Conservation (phyloP, 2,888 invertebrate genomes). For the Cyclophora albipunctata region DNA sequence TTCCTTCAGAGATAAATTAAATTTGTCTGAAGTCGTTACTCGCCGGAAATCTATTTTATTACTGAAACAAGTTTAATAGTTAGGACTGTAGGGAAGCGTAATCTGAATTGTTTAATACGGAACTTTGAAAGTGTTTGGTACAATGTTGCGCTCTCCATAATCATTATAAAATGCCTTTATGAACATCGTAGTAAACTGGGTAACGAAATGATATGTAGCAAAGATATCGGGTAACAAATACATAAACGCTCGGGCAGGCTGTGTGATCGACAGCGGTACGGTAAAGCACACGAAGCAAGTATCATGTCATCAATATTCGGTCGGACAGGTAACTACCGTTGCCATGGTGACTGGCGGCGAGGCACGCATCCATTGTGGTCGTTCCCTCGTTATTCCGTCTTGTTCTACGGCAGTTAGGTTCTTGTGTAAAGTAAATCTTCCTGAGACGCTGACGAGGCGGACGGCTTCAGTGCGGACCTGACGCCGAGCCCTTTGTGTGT, state of each 20-base stretch:
- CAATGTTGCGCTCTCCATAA: no score
- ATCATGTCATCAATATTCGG: slow-evolving; percentile 11
- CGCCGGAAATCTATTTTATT: not conserved
- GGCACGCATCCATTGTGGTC: slow-evolving; percentile 14
- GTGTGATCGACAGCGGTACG: no score
- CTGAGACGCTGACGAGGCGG: not conserved
- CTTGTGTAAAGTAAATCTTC: slow-evolving; percentile 1
- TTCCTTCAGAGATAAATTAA: slow-evolving; percentile 12
- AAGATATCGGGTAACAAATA: no score
- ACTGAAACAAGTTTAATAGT: no score
- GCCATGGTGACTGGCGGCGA: slow-evolving; percentile 2
- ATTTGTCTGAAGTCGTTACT: slow-evolving; percentile 10
- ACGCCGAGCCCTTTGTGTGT: not conserved
- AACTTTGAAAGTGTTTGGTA: no score
- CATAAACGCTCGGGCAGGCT: no score
- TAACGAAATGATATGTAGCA: no score
- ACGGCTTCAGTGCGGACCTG: not conserved
- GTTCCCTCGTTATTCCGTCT: slow-evolving; percentile 16
- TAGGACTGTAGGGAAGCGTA: no score
- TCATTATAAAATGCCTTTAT: no score
- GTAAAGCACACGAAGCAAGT: not conserved
- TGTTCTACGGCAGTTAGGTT: slow-evolving; percentile 11
- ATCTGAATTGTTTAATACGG: no score
- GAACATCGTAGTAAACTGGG: no score
- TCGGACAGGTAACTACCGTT: slow-evolving; percentile 3